These are phyloP conservation scores for Teleogryllus occipitalis DNA, from an alignment of 1,140 invertebrate species.

Conservation along the genomic window DNA sequence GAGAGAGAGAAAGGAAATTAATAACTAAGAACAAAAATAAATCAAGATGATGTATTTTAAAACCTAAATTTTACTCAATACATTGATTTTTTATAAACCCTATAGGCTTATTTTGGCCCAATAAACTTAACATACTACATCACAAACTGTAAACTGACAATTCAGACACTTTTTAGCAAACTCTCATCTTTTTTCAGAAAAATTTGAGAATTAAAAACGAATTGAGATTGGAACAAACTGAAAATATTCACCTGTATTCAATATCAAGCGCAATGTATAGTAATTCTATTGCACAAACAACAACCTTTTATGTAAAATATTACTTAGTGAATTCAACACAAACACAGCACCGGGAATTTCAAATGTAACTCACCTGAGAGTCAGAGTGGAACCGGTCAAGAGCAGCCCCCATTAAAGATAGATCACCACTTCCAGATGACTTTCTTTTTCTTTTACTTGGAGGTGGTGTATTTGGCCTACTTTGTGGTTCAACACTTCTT, in stretches of 20 bases:
- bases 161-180: too few relatives aligned
- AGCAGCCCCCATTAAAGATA: slow-evolving; percentile 49
- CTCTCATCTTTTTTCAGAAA: too few relatives aligned
- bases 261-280: neutral
- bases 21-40: too few relatives aligned
- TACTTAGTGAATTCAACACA: too few relatives aligned
- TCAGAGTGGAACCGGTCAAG: slow-evolving; percentile 53
- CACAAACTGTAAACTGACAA: too few relatives aligned
- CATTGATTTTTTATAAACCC: too few relatives aligned
- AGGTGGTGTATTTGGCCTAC: slow-evolving; percentile 33
- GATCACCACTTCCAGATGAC: slow-evolving; percentile 57
- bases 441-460: slow-evolving; percentile 60
- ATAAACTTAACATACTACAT: too few relatives aligned
- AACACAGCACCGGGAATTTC: slow-evolving; percentile 14
- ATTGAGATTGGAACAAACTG: too few relatives aligned
- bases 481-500: slow-evolving; percentile 28
- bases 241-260: too few relatives aligned
- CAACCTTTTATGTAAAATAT: neutral
- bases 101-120: too few relatives aligned
- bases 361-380: slow-evolving; percentile 45
- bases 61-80: neutral
- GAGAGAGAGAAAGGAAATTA: too few relatives aligned
- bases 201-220: too few relatives aligned
- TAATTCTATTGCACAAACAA: neutral
- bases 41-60: neutral